phyloP scores from a whole-genome alignment of 2,113 vertebrate genomes.

The Amblyopsis rosae region DNA sequence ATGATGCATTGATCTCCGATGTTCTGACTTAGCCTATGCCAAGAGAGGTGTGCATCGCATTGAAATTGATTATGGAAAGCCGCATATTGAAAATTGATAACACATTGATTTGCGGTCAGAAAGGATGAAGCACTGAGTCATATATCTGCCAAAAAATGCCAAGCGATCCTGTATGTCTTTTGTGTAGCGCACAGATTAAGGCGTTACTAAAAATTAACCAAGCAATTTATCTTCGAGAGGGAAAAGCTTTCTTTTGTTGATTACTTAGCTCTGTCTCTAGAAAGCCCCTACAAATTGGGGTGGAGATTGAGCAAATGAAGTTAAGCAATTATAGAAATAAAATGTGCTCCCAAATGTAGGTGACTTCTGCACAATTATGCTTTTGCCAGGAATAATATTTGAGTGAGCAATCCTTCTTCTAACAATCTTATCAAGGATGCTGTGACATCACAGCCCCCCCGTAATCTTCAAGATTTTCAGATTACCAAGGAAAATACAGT shows the following conservation, averaged over 20 bases:
- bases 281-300: slow-evolving; percentile 35
- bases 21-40: slow-evolving; percentile 24
- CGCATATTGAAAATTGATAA: slow-evolving; percentile 38
- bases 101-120: slow-evolving; percentile 40
- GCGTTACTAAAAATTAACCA: slow-evolving; percentile 38
- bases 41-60: slow-evolving; percentile 22
- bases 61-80: slow-evolving; percentile 21
- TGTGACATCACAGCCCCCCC: slow-evolving; percentile 65
- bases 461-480: slow-evolving; percentile 66
- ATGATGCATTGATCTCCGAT: slow-evolving; percentile 41
- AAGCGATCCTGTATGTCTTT: background rate
- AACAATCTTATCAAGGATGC: slow-evolving; percentile 55
- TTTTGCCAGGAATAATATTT: slow-evolving; percentile 45
- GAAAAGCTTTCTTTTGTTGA: slow-evolving; percentile 54
- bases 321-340: slow-evolving; percentile 49
- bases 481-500: slow-evolving; percentile 71
- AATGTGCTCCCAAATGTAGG: slow-evolving; percentile 44
- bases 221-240: slow-evolving; percentile 52
- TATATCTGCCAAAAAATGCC: slow-evolving; percentile 22
- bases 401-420: slow-evolving; percentile 40
- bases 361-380: slow-evolving; percentile 27
- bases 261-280: slow-evolving; percentile 44
- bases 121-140: slow-evolving; percentile 23
- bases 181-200: slow-evolving; percentile 33
- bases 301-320: slow-evolving; percentile 53